phyloP scores from a whole-genome alignment of 2,797 vertebrate species.

The Rhinella marina region DNA sequence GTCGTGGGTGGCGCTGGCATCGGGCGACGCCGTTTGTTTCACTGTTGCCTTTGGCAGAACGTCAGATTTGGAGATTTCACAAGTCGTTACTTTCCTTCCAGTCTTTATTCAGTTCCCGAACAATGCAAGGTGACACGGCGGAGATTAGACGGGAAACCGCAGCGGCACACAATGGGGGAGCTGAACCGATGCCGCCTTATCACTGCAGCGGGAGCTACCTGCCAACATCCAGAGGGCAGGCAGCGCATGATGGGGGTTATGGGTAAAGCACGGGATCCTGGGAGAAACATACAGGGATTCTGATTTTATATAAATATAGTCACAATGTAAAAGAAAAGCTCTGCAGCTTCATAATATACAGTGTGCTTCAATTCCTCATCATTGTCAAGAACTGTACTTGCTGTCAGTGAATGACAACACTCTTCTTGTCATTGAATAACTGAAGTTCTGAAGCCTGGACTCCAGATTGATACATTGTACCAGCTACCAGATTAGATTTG shows the following conservation, averaged over 20 bases:
- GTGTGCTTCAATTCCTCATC: too few species aligned
- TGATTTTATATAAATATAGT: too few species aligned
- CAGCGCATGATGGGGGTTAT: background rate
- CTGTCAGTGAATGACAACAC: too few species aligned
- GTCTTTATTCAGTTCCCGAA: slow-evolving; percentile 23
- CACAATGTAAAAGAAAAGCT: too few species aligned
- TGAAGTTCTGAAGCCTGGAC: too few species aligned
- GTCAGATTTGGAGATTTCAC: slow-evolving; percentile 34
- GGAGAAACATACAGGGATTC: background rate
- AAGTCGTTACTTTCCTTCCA: slow-evolving; percentile 43
- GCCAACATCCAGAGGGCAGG: background rate
- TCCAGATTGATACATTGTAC: too few species aligned
- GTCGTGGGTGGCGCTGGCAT: slow-evolving; percentile 57
- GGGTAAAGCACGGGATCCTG: background rate
- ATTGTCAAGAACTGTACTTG: too few species aligned
- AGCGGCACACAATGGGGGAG: background rate
- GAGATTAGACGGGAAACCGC: background rate
- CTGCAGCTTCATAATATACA: too few species aligned
- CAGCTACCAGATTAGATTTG: too few species aligned
- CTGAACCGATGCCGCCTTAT: background rate
- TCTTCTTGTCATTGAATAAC: too few species aligned
- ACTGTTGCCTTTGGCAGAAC: slow-evolving; percentile 48
- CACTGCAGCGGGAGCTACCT: background rate
- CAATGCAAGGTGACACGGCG: slow-evolving; percentile 31
- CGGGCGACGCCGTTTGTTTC: slow-evolving; percentile 21